A percentile compares a stretch with the other conserved stretches of the same genome.
Conservation (phyloP, 37 sponge, comb jelly and placozoan genomes). For the Beroe forskalii region DNA sequence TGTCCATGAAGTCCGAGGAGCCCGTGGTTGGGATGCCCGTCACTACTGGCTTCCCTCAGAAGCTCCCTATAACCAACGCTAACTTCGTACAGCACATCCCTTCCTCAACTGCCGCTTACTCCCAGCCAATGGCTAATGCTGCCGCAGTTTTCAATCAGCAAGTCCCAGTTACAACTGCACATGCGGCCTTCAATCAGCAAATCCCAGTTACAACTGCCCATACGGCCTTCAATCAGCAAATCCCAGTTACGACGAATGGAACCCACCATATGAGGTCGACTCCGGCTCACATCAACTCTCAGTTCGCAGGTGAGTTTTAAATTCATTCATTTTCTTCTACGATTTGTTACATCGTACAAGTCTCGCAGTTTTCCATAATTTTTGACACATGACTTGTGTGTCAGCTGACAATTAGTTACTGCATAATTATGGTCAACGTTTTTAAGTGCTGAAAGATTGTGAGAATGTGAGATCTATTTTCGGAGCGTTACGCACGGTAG, state of each 20-base stretch:
- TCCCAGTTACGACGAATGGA: background rate
- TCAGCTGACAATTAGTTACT: too few species aligned
- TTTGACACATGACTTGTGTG: too few species aligned
- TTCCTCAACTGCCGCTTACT: background rate
- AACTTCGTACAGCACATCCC: background rate
- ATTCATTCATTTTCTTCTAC: too few species aligned
- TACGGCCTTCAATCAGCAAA: background rate
- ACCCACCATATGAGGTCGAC: background rate
- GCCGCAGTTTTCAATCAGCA: background rate
- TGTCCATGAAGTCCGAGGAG: constrained; percentile 22
- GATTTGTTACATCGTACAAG: too few species aligned
- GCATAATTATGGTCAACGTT: too few species aligned
- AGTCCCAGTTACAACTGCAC: background rate
- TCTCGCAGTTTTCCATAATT: too few species aligned
- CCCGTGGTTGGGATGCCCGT: constrained; percentile 57
- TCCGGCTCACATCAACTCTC: background rate
- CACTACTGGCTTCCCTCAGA: background rate
- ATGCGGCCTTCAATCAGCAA: background rate
- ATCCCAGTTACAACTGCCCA: background rate
- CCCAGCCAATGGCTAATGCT: background rate
- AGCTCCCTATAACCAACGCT: background rate
- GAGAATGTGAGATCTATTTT: too few species aligned
- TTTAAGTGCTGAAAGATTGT: too few species aligned
- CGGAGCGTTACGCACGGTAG: too few species aligned
- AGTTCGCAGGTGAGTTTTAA: background rate